These are phyloP conservation scores for Pseudomyrmex sp. DNA, from an alignment of 1,140 invertebrate species.

Conservation along the genomic window DNA sequence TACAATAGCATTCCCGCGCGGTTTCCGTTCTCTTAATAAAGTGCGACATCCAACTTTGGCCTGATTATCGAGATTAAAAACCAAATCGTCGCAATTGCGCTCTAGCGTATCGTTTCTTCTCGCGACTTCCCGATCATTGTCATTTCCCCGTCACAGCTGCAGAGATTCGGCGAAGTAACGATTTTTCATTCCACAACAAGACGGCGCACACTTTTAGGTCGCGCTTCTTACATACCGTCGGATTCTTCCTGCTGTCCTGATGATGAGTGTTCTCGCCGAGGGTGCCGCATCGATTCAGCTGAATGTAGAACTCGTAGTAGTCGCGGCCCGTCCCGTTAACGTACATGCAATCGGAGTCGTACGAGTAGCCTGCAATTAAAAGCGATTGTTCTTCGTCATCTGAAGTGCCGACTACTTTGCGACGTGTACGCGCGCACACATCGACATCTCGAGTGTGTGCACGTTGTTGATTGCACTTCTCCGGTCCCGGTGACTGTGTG, in stretches of 20 bases:
- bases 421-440: neutral
- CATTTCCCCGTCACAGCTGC: slow-evolving; percentile 56
- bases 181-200: neutral
- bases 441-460: neutral
- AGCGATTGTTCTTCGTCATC: slow-evolving; percentile 68
- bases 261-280: slow-evolving; percentile 94
- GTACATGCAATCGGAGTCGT: slow-evolving; percentile 97
- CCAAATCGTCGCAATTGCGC: neutral
- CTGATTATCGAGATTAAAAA: slow-evolving; percentile 40
- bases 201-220: neutral
- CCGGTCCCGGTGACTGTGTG: no score
- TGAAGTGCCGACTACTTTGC: neutral
- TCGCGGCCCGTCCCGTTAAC: slow-evolving; percentile 96
- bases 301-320: slow-evolving; percentile 97
- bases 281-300: slow-evolving; percentile 96
- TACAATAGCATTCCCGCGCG: slow-evolving; percentile 15
- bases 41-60: slow-evolving; percentile 40
- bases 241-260: slow-evolving; percentile 93
- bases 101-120: neutral
- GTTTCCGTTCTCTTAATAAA: neutral
- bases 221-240: slow-evolving; percentile 88
- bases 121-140: slow-evolving; percentile 51
- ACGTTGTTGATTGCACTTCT: no score
- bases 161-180: slow-evolving; percentile 37
- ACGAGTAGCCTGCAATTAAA: slow-evolving; percentile 92